A percentile compares a stretch with the other conserved stretches of the same genome.
Evolutionary conservation across 1,140 invertebrate species (phyloP).

Genomic region (Diorhabda sublineata): DNA sequence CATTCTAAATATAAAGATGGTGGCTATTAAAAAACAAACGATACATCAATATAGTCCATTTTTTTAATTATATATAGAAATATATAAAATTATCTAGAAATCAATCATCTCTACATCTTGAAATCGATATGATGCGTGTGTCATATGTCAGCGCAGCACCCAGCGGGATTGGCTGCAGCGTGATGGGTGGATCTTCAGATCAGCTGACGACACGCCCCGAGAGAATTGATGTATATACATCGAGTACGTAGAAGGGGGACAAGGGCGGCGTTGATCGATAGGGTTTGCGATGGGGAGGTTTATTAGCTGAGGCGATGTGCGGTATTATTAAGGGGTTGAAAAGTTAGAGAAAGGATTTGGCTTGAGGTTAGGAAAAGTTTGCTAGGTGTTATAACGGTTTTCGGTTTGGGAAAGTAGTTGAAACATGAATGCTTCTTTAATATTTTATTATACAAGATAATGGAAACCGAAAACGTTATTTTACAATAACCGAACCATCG

Average conservation of each 20-base stretch:
- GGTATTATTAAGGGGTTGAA: conserved; percentile 1
- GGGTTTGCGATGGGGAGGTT: conserved; percentile 4
- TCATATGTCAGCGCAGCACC: neutral
- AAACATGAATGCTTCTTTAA: neutral
- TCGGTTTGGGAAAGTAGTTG: neutral
- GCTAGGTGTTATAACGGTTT: neutral
- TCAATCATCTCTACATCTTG: no score
- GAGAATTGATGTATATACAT: neutral
- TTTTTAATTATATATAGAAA: no score
- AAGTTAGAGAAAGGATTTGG: conserved; percentile 1
- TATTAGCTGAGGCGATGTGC: conserved; percentile 10
- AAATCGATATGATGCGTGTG: conserved; percentile 2
- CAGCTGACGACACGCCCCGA: conserved; percentile 14
- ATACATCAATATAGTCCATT: no score
- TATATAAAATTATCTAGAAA: no score
- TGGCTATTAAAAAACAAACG: no score
- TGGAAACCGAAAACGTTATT: no score
- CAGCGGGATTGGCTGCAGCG: conserved; percentile 5
- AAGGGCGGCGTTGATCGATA: conserved; percentile 5
- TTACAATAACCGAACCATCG: no score
- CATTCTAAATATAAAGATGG: no score
- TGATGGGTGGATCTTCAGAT: neutral
- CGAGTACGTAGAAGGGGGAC: neutral
- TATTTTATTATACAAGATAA: neutral
- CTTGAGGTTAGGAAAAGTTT: neutral